Base-by-base conservation (phyloP, 1,140 invertebrate species). In the Zaprionus gabonicus region DNA sequence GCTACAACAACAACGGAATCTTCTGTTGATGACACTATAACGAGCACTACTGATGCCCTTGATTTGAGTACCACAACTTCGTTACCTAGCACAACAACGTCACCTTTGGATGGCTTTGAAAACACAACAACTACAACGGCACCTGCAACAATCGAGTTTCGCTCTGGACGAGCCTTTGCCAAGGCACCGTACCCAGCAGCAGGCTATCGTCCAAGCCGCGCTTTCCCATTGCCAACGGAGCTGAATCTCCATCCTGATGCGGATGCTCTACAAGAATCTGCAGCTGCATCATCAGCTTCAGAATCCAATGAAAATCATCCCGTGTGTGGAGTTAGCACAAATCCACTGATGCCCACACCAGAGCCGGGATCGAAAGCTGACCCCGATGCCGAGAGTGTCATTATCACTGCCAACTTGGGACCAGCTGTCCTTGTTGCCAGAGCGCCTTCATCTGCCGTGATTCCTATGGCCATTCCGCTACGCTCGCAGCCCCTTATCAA, bases 261-360 rank as follows among this genome's bases (percentile, higher is more conserved):
- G 73, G 69, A 44, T 58, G 49, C 55, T 53, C 28, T 59, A 4
- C 15, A 53, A 73, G 49, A 64, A 76, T 58, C 55, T 64, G 23
- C 55, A 56, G 34, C 62, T 7, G 27, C 28, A 58, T 3, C 28
- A 51, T 1, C 13, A 65, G 58, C 27, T 31, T 71, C 31, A 59
- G 66, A 44, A 7, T 67, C 51, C 31, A 90, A 91, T 53, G 81
- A 76, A 9, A 79, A 91, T 59, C 79, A 92, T 81, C 91, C 91
- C 0, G 78, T 83, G 5, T 92, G 91, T 41, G 91, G 91, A 3
- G 87, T 91, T 13, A 92, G 91, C 56, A 91, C 86, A 1, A 76
- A 92, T 66, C 91, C 91, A 13, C 65, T 92, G 36, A 84, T 82
- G 59, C 91, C 91, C 34, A 92, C 85, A 12, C 91, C 91, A 1